Evolutionary conservation across 2,113 vertebrate species (phyloP).

Genomic region (Trachemys scripta): DNA sequence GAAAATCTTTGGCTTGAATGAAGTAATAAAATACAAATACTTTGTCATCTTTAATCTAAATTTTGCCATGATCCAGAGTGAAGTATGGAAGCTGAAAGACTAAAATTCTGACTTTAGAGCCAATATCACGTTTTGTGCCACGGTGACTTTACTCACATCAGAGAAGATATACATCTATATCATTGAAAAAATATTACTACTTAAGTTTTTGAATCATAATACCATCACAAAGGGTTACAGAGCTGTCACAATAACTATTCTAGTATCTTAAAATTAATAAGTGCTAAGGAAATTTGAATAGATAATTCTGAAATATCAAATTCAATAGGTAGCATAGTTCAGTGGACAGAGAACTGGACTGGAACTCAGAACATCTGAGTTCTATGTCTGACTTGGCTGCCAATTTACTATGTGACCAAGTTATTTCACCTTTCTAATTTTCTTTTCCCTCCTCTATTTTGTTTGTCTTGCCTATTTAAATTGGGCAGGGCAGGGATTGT

Average conservation of each 20-base stretch:
- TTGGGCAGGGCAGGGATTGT: background rate
- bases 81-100: background rate
- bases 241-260: background rate
- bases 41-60: background rate
- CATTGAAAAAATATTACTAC: background rate
- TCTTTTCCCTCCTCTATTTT: background rate
- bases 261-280: conserved; percentile 25
- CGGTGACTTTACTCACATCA: background rate
- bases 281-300: background rate
- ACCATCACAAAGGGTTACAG: background rate
- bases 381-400: background rate
- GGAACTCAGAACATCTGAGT: background rate
- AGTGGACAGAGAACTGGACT: background rate
- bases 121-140: background rate
- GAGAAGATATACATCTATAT: conserved; percentile 14
- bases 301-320: background rate
- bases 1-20: background rate
- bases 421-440: background rate
- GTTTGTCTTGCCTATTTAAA: background rate
- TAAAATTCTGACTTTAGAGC: conserved; percentile 34
- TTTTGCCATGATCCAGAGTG: background rate
- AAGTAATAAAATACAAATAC: background rate
- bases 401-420: background rate
- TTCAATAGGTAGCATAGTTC: background rate
- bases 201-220: background rate